Conservation (phyloP, 2,113 vertebrate species). For the Carollia perspicillata region DNA sequence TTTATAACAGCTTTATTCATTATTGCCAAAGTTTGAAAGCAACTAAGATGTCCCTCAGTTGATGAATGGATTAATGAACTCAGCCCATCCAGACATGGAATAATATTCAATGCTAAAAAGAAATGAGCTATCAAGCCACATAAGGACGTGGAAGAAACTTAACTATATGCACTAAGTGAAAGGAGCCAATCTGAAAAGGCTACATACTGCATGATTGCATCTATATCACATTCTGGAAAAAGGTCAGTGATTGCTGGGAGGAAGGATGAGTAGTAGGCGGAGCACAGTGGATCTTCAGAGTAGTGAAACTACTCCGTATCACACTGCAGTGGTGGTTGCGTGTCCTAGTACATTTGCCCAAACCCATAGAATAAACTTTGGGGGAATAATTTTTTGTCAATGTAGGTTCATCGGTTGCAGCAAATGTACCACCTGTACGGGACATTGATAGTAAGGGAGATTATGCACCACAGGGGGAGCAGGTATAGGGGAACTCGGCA, state of each 20-base stretch:
- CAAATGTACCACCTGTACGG: neutral
- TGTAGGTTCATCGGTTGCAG: neutral
- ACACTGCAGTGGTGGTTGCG: too few species aligned
- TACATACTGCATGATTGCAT: neutral
- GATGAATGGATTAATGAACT: neutral
- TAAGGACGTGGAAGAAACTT: neutral
- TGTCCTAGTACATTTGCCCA: neutral
- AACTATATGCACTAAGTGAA: neutral
- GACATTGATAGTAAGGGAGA: neutral
- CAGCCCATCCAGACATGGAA: neutral
- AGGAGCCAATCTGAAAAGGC: neutral
- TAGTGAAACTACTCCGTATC: neutral
- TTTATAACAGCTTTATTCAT: neutral
- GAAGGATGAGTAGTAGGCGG: neutral
- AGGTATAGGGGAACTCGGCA: neutral
- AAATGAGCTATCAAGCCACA: neutral
- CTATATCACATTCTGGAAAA: neutral
- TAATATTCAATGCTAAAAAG: neutral
- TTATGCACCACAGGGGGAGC: accelerated
- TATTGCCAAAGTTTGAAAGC: neutral
- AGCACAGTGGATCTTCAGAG: neutral
- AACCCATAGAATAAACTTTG: neutral
- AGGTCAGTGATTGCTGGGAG: neutral
- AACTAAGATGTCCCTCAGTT: neutral
- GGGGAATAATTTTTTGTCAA: neutral